A percentile compares a stretch with the other conserved stretches of the same genome.
phyloP scores from a whole-genome alignment of 2,888 invertebrate genomes.

The Nymphalis urticae region DNA sequence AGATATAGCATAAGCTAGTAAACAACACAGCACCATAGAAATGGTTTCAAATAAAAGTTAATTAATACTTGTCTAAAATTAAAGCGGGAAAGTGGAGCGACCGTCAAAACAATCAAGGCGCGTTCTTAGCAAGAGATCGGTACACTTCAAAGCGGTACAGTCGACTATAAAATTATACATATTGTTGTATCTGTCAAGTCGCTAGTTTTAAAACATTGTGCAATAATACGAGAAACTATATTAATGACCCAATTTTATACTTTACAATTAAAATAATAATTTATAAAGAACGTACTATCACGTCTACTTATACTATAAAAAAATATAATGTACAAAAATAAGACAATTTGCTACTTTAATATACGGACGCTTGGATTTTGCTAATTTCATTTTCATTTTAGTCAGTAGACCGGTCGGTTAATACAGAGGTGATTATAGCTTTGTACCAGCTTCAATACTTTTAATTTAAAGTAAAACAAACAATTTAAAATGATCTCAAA shows the following conservation, averaged over 20 bases:
- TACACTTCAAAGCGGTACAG: conserved; percentile 52
- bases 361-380: too few species aligned
- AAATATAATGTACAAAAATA: too few species aligned
- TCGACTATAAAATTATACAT: conserved; percentile 5
- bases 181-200: not conserved
- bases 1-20: not conserved
- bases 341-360: too few species aligned
- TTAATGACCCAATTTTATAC: too few species aligned
- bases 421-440: not conserved
- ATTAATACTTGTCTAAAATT: conserved; percentile 40
- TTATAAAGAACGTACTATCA: too few species aligned
- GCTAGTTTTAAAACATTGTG: too few species aligned
- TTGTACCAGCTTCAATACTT: not conserved
- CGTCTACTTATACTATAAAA: too few species aligned
- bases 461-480: not conserved
- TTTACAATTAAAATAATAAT: too few species aligned
- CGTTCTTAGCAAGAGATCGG: conserved; percentile 51
- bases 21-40: not conserved
- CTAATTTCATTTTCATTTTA: too few species aligned
- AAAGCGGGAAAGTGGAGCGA: conserved; percentile 40
- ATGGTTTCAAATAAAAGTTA: conserved; percentile 30
- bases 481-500: not conserved
- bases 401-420: too few species aligned
- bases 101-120: conserved; percentile 46
- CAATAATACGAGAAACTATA: too few species aligned